phyloP scores from a whole-genome alignment of 1,140 invertebrate genomes.

The Apis dorsata region DNA sequence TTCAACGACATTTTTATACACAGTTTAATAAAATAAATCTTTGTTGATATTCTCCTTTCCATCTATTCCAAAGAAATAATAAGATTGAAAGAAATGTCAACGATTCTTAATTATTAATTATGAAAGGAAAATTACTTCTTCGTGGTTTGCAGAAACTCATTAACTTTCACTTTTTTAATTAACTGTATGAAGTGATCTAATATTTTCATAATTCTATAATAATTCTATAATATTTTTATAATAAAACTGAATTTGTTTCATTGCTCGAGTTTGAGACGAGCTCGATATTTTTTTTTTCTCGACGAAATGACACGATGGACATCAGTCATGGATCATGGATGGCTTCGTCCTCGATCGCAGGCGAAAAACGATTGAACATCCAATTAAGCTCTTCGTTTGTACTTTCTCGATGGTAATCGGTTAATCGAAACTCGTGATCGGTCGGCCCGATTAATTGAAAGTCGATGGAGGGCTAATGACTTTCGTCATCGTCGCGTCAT shows the following conservation, averaged over 20 bases:
- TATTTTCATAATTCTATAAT: no score
- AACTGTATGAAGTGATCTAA: no score
- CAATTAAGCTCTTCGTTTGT: constrained; percentile 15
- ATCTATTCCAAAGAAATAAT: neutral
- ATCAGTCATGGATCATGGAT: neutral
- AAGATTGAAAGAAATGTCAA: neutral
- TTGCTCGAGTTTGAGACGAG: no score
- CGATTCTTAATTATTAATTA: no score
- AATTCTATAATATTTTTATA: no score
- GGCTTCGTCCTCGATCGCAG: neutral
- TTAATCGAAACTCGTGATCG: constrained; percentile 18
- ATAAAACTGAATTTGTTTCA: no score
- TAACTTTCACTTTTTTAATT: no score
- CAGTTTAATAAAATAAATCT: neutral
- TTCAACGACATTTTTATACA: no score
- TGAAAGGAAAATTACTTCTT: no score
- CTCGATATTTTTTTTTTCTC: no score
- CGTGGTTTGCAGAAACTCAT: no score
- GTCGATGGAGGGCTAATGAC: neutral
- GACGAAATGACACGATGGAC: neutral
- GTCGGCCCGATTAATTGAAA: constrained; percentile 13
- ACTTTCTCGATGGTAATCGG: constrained; percentile 4
- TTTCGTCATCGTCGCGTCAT: constrained; percentile 23
- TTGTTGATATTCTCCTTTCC: neutral
- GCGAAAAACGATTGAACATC: constrained; percentile 16